Evolutionary conservation across 2,797 vertebrate species (phyloP).

Genomic region (Taeniopygia guttata): DNA sequence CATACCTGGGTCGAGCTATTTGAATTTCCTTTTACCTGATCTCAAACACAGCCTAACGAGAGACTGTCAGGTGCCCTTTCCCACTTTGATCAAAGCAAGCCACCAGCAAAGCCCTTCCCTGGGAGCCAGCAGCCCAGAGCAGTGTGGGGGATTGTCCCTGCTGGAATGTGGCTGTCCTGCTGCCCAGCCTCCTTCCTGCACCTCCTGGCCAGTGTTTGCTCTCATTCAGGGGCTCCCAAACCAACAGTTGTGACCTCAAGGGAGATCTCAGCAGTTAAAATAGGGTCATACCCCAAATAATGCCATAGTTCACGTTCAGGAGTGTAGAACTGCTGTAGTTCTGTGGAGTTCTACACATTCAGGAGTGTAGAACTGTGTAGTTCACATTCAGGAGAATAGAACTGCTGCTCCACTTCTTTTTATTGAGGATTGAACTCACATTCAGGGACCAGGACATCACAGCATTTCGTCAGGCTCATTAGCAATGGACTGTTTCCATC

Average conservation of each 20-base stretch:
- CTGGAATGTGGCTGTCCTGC: not conserved
- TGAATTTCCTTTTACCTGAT: not conserved
- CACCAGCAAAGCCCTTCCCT: not conserved
- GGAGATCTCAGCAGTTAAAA: not conserved
- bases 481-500: not conserved
- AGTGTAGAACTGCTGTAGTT: not conserved
- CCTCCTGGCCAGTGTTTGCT: not conserved
- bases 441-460: not conserved
- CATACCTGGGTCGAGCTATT: accelerated
- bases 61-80: not conserved
- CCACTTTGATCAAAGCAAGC: not conserved
- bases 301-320: not conserved
- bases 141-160: not conserved
- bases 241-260: not conserved
- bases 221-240: not conserved
- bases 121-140: not conserved
- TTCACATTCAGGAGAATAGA: not conserved
- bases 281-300: not conserved
- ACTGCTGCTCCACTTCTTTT: not conserved
- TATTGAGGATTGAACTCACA: not conserved
- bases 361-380: not conserved
- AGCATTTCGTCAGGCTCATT: not conserved
- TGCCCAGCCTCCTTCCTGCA: not conserved
- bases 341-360: too few species aligned
- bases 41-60: not conserved